Evolutionary conservation across 2,113 vertebrate genomes (phyloP), one percentile per base, ranked within the genome.

Genomic region (Cynoglossus semilaevis): DNA sequence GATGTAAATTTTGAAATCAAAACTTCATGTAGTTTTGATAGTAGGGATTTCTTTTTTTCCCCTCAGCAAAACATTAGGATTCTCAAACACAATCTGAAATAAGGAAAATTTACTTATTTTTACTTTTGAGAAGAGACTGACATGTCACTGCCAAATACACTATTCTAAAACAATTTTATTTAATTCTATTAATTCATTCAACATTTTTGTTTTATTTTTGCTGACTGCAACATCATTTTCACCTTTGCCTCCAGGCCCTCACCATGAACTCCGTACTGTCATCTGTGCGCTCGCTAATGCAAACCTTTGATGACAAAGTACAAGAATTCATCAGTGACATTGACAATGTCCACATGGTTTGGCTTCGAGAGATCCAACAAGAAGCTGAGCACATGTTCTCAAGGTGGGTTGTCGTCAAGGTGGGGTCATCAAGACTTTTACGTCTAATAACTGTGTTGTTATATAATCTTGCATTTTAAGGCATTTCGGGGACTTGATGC

Each of bases 341-440:
- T 38, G 86, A 94, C 0, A 89, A 85, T 47, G 89, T 87, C 34
- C 91, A 97, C 59, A 80, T 94, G 83, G 82, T 96, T 51, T 98
- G 96, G 96, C 92, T 98, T 40, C 37, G 81, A 52, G 96, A 98
- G 76, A 96, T 98, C 42, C 68, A 90, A 2, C 92, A 95, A 53
- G 96, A 94, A 68, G 96, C 96, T 0, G 68, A 80, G 36, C 89
- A 83, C 47, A 94, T 98, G 91, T 96, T 97, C 51, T 88, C 88
- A 72, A 92, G 91, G 96, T 97, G 35, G 0, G 74, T 19, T 51
- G 15, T 8, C 3, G 22, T 6, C 22, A 29, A 42, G 40, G 13
- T 22, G 7, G 29, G 9, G 2, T 10, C 9, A 14, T 51, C 17
- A 47, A 15, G 19, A 12, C 6, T 42, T n/a, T 51, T 10, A 22